Evolutionary conservation across 2,797 vertebrate species (phyloP).

Genomic region (Columba guinea): DNA sequence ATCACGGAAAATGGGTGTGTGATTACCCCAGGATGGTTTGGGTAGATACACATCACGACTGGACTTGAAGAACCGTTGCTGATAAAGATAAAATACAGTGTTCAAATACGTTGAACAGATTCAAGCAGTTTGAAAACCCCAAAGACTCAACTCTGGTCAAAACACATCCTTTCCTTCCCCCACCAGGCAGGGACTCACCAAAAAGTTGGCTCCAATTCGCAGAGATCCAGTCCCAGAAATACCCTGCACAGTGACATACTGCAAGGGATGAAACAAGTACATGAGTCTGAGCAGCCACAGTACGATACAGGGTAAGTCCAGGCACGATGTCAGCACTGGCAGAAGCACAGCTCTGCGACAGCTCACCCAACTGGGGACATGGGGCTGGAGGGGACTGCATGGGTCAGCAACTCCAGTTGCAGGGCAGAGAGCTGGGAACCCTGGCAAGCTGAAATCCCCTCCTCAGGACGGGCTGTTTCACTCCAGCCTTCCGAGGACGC

Average conservation of each 20-base stretch:
- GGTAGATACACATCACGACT: constrained; percentile 91
- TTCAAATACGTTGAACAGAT: not conserved
- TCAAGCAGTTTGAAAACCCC: not conserved
- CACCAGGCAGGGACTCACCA: constrained; percentile 80
- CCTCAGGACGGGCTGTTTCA: not conserved
- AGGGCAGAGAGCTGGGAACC: not conserved
- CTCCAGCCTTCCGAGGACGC: not conserved
- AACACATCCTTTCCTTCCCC: not conserved
- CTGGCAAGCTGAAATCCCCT: not conserved
- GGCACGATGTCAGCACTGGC: not conserved
- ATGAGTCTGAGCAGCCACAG: not conserved
- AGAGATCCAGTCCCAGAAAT: constrained; percentile 98
- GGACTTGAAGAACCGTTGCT: constrained; percentile 92
- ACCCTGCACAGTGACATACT: constrained; percentile 94
- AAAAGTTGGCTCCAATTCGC: constrained; percentile 90
- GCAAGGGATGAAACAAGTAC: not conserved
- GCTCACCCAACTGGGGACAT: not conserved
- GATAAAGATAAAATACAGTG: not conserved
- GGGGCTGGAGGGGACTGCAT: not conserved
- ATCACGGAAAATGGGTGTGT: constrained; percentile 97
- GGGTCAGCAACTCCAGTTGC: not conserved
- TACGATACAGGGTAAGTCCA: not conserved
- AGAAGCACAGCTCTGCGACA: not conserved
- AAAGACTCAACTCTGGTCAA: not conserved
- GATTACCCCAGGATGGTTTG: constrained; percentile 97